These are phyloP conservation scores for Apeltes quadracus DNA, from an alignment of 2,113 vertebrate species.

Conservation along the genomic window DNA sequence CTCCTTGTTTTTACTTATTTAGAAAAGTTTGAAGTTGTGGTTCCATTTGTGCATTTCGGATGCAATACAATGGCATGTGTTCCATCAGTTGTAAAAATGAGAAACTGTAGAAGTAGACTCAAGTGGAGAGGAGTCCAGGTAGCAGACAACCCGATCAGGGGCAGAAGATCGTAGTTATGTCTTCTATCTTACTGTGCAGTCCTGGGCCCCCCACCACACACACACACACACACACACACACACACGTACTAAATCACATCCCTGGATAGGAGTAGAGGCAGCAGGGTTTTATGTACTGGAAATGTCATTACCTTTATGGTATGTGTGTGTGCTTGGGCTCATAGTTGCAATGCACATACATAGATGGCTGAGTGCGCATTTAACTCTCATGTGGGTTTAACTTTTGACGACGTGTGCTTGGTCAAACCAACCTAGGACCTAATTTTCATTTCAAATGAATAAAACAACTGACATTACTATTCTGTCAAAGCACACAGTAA, in stretches of 20 bases:
- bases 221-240: conserved; percentile 22
- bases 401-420: neutral
- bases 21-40: neutral
- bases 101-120: neutral
- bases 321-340: conserved; percentile 12
- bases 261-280: conserved; percentile 9
- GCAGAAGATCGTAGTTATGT: neutral
- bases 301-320: conserved; percentile 40
- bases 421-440: neutral
- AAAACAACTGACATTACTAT: neutral
- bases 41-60: neutral
- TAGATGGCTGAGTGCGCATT: neutral
- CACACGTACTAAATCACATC: conserved; percentile 29
- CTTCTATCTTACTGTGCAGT: conserved; percentile 6
- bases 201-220: conserved; percentile 7
- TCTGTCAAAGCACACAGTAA: neutral
- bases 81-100: neutral
- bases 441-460: neutral
- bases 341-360: conserved; percentile 1
- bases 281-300: conserved; percentile 31
- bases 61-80: neutral
- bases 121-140: neutral
- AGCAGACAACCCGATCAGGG: neutral
- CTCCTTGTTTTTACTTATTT: too few relatives aligned
- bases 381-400: neutral